Evolutionary conservation across 2,113 vertebrate species (phyloP).

Genomic region (Pelecanoides urinatrix): DNA sequence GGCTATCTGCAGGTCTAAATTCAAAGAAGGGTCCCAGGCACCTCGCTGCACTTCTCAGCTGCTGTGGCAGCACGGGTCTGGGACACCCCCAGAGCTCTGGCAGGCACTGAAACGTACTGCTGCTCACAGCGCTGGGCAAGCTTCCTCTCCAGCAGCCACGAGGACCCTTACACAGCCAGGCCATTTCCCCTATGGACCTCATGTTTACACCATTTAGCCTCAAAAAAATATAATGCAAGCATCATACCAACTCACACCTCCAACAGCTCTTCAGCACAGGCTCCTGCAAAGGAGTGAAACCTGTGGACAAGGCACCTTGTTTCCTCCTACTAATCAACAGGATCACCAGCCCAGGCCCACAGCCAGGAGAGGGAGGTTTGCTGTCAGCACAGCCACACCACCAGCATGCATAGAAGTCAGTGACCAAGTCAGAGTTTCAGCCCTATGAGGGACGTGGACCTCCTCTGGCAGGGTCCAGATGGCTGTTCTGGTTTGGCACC

Average conservation of each 20-base stretch:
- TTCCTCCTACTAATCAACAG: not conserved
- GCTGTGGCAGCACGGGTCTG: not conserved
- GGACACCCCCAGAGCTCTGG: not conserved
- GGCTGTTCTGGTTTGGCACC: not conserved
- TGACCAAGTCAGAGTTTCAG: not conserved
- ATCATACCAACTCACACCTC: not conserved
- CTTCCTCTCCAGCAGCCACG: not conserved
- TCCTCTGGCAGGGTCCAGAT: not conserved
- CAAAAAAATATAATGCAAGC: fast-evolving
- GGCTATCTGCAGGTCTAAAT: not conserved
- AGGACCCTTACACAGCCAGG: not conserved
- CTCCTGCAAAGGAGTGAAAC: not conserved
- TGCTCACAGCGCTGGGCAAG: not conserved
- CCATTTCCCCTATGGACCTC: not conserved
- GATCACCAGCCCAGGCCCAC: not conserved
- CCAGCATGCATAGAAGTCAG: not conserved
- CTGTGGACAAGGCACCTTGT: not conserved
- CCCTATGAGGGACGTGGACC: not conserved
- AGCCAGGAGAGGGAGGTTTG: not conserved
- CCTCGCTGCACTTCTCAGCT: not conserved
- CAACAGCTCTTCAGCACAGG: not conserved
- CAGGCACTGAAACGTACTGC: not conserved
- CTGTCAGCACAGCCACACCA: not conserved
- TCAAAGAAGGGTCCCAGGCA: not conserved
- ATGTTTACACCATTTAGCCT: not conserved